Evolutionary conservation across 1,140 invertebrate genomes (phyloP).

Genomic region (Ceratina calcarata): DNA sequence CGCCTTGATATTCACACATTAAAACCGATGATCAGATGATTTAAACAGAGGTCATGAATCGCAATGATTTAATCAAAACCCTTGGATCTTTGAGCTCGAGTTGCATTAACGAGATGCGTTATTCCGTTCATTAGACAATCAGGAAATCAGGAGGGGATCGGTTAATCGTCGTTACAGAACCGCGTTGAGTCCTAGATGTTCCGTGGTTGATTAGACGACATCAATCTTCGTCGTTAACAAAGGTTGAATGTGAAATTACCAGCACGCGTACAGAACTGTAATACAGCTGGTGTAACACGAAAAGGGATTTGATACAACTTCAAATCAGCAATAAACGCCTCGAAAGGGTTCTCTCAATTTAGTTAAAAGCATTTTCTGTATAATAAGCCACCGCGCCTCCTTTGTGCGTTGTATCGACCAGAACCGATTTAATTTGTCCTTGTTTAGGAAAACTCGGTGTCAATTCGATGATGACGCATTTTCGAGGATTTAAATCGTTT

Average conservation of each 20-base stretch:
- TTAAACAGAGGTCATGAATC: no score
- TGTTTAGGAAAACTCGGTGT: not conserved
- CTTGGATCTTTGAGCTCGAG: no score
- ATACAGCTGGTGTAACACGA: slow-evolving; percentile 8
- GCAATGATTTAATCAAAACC: no score
- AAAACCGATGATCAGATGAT: no score
- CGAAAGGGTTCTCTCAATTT: not conserved
- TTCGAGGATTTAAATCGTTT: no score
- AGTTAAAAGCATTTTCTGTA: not conserved
- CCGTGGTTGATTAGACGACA: not conserved
- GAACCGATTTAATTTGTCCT: not conserved
- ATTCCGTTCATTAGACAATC: not conserved
- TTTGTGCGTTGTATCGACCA: not conserved
- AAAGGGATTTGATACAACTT: slow-evolving; percentile 6
- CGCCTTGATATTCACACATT: no score
- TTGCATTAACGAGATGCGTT: no score
- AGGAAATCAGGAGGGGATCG: not conserved
- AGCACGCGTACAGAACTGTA: not conserved
- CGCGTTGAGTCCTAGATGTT: not conserved
- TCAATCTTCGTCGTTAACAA: slow-evolving; percentile 26
- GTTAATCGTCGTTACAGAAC: not conserved
- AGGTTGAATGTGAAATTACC: slow-evolving; percentile 10
- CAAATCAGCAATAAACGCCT: slow-evolving; percentile 6
- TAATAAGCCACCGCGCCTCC: not conserved
- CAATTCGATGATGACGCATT: not conserved